These are phyloP conservation scores for Melinaea marsaeus DNA, from an alignment of 2,888 invertebrate genomes.

Conservation along the genomic window DNA sequence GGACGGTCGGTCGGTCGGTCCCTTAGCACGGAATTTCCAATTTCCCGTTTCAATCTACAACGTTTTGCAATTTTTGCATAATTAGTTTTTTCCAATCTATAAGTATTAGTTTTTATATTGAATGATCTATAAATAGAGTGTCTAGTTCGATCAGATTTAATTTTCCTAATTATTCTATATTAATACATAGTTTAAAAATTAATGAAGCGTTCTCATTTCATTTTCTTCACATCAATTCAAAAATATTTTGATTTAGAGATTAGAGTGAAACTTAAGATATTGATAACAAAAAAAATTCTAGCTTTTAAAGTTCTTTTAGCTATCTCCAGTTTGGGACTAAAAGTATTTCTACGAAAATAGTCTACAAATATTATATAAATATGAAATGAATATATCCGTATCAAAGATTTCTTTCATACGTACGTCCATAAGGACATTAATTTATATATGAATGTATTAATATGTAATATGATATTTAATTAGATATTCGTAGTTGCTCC, in stretches of 20 bases:
- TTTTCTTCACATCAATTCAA: not conserved
- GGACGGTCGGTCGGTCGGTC: conserved; percentile 15
- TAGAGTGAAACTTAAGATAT: not conserved
- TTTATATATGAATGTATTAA: no score
- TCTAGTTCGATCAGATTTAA: conserved; percentile 5
- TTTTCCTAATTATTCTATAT: no score
- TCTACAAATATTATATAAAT: not conserved
- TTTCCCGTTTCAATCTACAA: conserved; percentile 52
- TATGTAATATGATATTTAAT: no score
- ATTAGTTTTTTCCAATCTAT: conserved; percentile 32
- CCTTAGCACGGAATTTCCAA: conserved; percentile 61
- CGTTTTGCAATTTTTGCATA: conserved; percentile 40
- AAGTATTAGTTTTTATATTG: no score
- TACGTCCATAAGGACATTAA: no score
- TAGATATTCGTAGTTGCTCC: no score
- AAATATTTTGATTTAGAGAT: not conserved
- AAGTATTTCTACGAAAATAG: not conserved
- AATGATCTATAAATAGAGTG: not conserved
- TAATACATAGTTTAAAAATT: no score
- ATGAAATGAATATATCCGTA: no score
- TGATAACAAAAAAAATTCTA: not conserved
- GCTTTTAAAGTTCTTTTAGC: not conserved
- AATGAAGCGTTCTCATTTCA: conserved; percentile 1
- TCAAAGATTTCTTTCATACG: no score
- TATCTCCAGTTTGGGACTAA: not conserved